phyloP scores from a whole-genome alignment of 2,797 vertebrate species.

The Telmatherina bonti region DNA sequence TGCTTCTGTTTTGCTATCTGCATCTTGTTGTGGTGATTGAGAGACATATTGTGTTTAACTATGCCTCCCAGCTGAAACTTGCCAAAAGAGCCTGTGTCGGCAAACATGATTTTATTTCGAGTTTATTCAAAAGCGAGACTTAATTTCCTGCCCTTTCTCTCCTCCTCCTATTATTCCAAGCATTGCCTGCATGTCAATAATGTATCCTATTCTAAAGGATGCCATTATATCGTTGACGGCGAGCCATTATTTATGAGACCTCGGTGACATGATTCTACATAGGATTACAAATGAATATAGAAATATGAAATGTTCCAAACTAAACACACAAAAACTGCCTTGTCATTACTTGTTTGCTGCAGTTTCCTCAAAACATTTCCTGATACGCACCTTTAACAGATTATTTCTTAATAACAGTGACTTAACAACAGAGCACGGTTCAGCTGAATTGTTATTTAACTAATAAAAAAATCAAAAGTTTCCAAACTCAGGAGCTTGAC shows the following conservation, averaged over 20 bases:
- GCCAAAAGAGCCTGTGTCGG: not conserved
- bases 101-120: not conserved
- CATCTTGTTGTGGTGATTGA: constrained; percentile 18
- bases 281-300: not conserved
- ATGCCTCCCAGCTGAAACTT: not conserved
- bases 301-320: not conserved
- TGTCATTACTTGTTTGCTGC: too few species aligned
- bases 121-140: constrained; percentile 4
- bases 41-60: not conserved
- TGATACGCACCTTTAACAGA: not conserved
- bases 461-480: not conserved
- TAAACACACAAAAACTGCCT: too few species aligned
- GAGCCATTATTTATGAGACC: not conserved
- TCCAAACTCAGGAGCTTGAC: not conserved
- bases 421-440: not conserved
- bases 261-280: not conserved
- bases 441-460: not conserved
- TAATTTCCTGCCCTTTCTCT: not conserved
- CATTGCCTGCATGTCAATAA: constrained; percentile 17
- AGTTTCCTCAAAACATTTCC: not conserved
- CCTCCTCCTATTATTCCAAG: constrained; percentile 7
- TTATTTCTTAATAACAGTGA: not conserved
- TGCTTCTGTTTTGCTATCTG: not conserved
- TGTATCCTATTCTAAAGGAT: not conserved
- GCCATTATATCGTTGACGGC: not conserved